Percentiles rank a stretch among this genome's conserved stretches.
Evolutionary conservation across 2,888 invertebrate genomes (phyloP).

Genomic region (Tetrapedia diversipes): DNA sequence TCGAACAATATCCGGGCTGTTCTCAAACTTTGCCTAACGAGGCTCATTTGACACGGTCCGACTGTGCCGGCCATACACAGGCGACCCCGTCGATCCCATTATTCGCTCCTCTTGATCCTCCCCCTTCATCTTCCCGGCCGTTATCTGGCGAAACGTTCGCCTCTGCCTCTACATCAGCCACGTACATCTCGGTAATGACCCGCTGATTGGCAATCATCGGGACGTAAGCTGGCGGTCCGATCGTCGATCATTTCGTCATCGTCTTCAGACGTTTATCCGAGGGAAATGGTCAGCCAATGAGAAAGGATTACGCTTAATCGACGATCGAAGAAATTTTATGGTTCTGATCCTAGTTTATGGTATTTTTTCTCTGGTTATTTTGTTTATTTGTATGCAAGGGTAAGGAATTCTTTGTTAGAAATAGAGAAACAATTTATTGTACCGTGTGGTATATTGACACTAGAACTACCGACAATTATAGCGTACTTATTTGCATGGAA

Average conservation of each 20-base stretch:
- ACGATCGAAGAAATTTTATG: too few species aligned
- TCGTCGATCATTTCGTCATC: constrained; percentile 40
- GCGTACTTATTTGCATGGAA: too few species aligned
- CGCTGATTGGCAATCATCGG: constrained; percentile 66
- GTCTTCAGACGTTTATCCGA: constrained; percentile 1
- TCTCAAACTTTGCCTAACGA: constrained; percentile 75
- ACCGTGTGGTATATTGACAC: too few species aligned
- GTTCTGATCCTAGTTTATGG: too few species aligned
- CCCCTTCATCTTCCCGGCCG: constrained; percentile 28
- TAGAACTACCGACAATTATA: too few species aligned
- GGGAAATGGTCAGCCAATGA: too few species aligned
- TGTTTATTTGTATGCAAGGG: too few species aligned
- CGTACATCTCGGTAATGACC: constrained; percentile 62
- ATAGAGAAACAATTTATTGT: too few species aligned
- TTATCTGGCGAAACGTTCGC: constrained; percentile 42
- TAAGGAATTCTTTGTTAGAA: too few species aligned
- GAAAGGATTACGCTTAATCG: too few species aligned
- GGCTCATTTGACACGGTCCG: constrained; percentile 73
- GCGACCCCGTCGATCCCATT: constrained; percentile 59
- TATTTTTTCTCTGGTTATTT: too few species aligned
- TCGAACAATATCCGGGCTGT: constrained; percentile 50
- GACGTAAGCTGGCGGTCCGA: constrained; percentile 42
- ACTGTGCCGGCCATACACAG: constrained; percentile 49
- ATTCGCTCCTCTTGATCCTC: constrained; percentile 39
- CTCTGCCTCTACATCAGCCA: constrained; percentile 17